Evolutionary conservation across 1,140 invertebrate species (phyloP).

Genomic region (Agraylea sexmaculata): DNA sequence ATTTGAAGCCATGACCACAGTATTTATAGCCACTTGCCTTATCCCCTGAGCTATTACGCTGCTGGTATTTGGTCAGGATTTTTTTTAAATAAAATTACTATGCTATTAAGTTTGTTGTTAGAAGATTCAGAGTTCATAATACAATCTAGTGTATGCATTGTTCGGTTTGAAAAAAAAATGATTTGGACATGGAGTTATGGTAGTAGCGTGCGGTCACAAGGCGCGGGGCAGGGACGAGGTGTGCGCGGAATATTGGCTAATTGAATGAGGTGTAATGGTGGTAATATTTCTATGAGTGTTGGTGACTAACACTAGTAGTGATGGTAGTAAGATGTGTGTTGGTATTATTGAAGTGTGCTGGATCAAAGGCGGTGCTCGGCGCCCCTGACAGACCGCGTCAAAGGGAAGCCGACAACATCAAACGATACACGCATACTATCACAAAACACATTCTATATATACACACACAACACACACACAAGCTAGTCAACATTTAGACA

Average conservation of each 20-base stretch:
- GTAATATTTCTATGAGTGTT: slow-evolving; percentile 3
- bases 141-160: too few relatives aligned
- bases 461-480: slow-evolving; percentile 6
- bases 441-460: slow-evolving; percentile 8
- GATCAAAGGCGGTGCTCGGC: slow-evolving; percentile 15
- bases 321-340: slow-evolving; percentile 8
- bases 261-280: neutral
- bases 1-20: too few relatives aligned
- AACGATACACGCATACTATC: slow-evolving; percentile 14
- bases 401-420: slow-evolving; percentile 10
- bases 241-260: slow-evolving; percentile 1
- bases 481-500: neutral
- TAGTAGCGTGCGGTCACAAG: neutral
- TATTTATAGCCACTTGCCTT: too few relatives aligned
- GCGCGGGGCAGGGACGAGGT: neutral
- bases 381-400: slow-evolving; percentile 15
- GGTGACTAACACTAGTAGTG: slow-evolving; percentile 3
- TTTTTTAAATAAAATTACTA: too few relatives aligned
- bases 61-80: too few relatives aligned
- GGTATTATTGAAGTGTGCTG: slow-evolving; percentile 13
- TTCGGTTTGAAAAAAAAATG: too few relatives aligned
- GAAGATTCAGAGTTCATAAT: too few relatives aligned
- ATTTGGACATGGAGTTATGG: too few relatives aligned
- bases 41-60: too few relatives aligned
- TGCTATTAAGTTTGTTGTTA: too few relatives aligned